phyloP scores from a whole-genome alignment of 2,797 vertebrate species.

The Takifugu ocellatus region DNA sequence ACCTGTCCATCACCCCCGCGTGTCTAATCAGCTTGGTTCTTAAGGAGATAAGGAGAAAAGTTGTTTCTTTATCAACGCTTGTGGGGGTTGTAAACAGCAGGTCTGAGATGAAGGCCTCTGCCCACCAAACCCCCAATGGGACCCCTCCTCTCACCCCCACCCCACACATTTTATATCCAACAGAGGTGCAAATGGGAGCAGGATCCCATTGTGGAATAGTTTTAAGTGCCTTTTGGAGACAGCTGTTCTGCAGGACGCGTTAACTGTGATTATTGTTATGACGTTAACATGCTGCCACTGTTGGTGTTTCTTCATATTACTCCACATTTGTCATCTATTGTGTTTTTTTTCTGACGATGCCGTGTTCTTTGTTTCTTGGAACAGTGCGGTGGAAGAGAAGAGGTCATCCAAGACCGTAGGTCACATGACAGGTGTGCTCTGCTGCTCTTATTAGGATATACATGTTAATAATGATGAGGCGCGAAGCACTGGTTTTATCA shows the following conservation, averaged over 20 bases:
- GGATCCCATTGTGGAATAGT: constrained; percentile 6
- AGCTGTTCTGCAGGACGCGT: constrained; percentile 1
- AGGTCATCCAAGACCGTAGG: constrained; percentile 59
- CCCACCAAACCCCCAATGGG: constrained; percentile 17
- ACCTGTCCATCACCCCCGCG: neutral
- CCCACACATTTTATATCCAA: constrained; percentile 10
- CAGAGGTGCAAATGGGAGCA: constrained; percentile 52
- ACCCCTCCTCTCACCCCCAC: constrained; percentile 17
- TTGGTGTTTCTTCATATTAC: neutral
- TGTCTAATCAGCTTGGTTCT: too few relatives aligned
- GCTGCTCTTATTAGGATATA: neutral
- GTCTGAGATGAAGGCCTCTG: constrained; percentile 33
- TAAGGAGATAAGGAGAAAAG: too few relatives aligned
- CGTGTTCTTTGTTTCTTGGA: constrained; percentile 29
- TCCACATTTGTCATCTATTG: neutral
- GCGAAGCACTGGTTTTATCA: neutral
- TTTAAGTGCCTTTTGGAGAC: constrained; percentile 1
- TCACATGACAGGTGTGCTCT: constrained; percentile 75
- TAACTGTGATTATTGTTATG: neutral
- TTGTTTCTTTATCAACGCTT: neutral
- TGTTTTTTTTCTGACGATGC: constrained; percentile 1
- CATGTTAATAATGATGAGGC: too few relatives aligned
- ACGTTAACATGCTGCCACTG: neutral
- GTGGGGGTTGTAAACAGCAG: neutral
- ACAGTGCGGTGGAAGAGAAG: constrained; percentile 55